phyloP scores from a whole-genome alignment of 2,888 invertebrate species.

The Vandiemenella viatica region DNA sequence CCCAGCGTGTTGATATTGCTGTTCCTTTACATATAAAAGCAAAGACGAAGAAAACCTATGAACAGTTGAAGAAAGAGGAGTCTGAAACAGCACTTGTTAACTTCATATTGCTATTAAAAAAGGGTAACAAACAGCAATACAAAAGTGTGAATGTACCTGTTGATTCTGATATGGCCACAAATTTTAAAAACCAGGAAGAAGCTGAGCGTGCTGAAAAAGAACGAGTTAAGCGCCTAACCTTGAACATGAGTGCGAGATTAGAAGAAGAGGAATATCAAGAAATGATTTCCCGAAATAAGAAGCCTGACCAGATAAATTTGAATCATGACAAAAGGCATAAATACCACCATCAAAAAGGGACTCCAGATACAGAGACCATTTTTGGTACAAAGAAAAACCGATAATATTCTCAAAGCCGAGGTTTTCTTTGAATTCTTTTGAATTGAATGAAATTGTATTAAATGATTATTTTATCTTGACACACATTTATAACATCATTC shows the following conservation, averaged over 20 bases:
- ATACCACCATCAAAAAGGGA: conserved; percentile 87
- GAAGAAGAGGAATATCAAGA: conserved; percentile 88
- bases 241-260: conserved; percentile 86
- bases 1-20: conserved; percentile 76
- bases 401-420: too few relatives aligned
- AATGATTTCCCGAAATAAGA: conserved; percentile 42
- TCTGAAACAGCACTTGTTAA: conserved; percentile 53
- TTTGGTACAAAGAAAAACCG: conserved; percentile 67
- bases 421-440: too few relatives aligned
- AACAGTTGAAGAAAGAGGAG: conserved; percentile 23
- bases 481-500: too few relatives aligned
- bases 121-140: conserved; percentile 84
- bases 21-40: conserved; percentile 70
- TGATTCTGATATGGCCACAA: conserved; percentile 74
- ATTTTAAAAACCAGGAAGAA: conserved; percentile 75
- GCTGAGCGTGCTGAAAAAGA: conserved; percentile 36
- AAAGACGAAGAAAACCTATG: conserved; percentile 63
- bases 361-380: conserved; percentile 86
- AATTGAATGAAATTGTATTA: too few relatives aligned
- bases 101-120: conserved; percentile 84
- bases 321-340: conserved; percentile 62
- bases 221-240: conserved; percentile 52
- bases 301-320: conserved; percentile 56
- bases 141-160: conserved; percentile 80
- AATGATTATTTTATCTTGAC: too few relatives aligned